Base-by-base conservation (phyloP, 2,113 vertebrate species). In the Henicopernis longicauda region DNA sequence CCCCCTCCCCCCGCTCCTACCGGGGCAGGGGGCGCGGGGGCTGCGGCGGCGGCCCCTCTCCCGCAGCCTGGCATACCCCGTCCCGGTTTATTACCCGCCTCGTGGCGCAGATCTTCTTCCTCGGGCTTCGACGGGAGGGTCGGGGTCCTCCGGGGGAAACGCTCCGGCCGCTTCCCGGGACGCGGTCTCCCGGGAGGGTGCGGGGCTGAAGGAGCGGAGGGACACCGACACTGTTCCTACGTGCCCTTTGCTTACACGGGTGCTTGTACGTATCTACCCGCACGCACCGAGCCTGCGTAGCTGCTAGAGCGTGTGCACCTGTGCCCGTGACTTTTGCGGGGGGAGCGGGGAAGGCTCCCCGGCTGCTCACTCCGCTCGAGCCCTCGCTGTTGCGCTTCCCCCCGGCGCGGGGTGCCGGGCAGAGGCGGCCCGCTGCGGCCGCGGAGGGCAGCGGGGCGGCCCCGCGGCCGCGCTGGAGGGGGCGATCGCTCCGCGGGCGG, bases 201-300 rank as follows among this genome's bases (percentile, higher is more conserved):
- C 10, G 7, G 19, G 21, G 21, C 13, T 6, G 31, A 42, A 29
- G 23, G 19, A 15, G 4, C 10, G 6, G 16, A 32, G 13, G 16
- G 7, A 22, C 54, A 26, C 44, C 76, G 8, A 21, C 42, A 52
- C 25, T 42, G 13, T 6, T 45, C 27, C 18, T 18, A 3, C 25
- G 2, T 11, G 9, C 38, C 29, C 42, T 67, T 62, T 7, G 13
- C 47, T 61, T 2, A 9, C 42, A 26, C 3, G 6, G 1, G 10
- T 18, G 11, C 32, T 34, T 15, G 65, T 3, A 19, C 25, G 40
- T 21, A 29, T 1, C 17, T 52, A 10, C 63, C 31, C 10, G 4
- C 70, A 8, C 23, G 23, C 21, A 3, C 12, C 67, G 1, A 2
- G 1, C 18, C 50, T 5, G 34, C 7, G 76, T 1, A 6, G 49